Base-by-base conservation (phyloP, 2,888 invertebrate genomes). In the Aphidius colemani region DNA sequence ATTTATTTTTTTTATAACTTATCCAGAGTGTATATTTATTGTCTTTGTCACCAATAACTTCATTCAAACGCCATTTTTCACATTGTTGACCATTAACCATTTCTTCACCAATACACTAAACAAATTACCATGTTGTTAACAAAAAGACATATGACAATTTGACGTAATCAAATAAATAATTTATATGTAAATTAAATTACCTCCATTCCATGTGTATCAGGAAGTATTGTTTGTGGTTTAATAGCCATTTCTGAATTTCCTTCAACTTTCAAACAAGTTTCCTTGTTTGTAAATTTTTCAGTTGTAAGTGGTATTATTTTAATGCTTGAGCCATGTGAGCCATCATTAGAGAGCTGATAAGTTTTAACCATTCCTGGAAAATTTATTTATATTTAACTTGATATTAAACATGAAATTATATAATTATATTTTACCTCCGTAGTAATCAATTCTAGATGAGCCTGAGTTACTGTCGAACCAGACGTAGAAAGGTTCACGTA, bases 11-110 rank as follows among this genome's bases (percentile, higher is more conserved):
- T 82, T 87, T 89, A 75, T 89, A 91, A 56, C 89, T 88, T 59
- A 96, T 86, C 94, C 95, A 96, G 85, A 96, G 87, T 0, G 91
- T 92, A 78, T 96, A 97, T 67, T 92, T 92, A 84, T 94, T 96
- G 49, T 88, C 85, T 83, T 96, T 96, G 65, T 91, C 88, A 0
- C 92, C 95, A 51, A 89, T 84, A 0, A 84, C 86, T 69, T 88
- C 85, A 10, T 88, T 86, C 75, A 90, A 83, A 57, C 88, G 87
- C 91, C 95, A 97, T 81, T 93, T 92, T 69, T 93, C 88, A 61
- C 93, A 91, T 4, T 85, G 83, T 0, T 88, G 83, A 41, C 93
- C 93, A 72, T 89, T 84, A 72, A 93, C 85, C 1, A 88, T 86
- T 78, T 94, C 93, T 43, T 88, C 86, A 0, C 90, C 90, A 83